Evolutionary conservation across 2,888 invertebrate genomes (phyloP).

Genomic region (Drosophila cognata): DNA sequence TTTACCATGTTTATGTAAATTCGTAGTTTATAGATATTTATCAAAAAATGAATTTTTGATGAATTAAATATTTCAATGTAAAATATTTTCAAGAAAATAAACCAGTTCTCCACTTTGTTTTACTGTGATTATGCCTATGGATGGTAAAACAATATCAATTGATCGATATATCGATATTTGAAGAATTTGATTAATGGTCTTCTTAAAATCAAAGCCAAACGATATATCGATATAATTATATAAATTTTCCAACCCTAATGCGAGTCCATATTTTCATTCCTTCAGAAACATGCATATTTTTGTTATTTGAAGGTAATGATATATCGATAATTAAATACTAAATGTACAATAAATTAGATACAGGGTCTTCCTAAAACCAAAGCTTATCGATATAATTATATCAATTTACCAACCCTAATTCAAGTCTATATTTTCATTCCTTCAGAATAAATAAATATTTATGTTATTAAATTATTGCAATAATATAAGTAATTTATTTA

Average conservation of each 20-base stretch:
- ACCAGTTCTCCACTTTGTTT: background rate
- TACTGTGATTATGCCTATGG: background rate
- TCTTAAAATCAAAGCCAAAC: no score
- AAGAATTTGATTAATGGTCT: background rate
- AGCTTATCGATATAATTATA: background rate
- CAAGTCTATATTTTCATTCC: constrained; percentile 12
- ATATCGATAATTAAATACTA: background rate
- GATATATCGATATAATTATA: background rate
- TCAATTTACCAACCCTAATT: constrained; percentile 8
- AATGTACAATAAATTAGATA: background rate
- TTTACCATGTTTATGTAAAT: background rate
- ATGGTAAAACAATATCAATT: background rate
- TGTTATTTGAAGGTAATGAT: background rate
- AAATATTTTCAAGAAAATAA: background rate
- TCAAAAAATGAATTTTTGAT: background rate
- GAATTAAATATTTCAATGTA: background rate
- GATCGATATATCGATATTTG: background rate
- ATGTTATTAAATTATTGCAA: background rate
- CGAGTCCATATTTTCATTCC: background rate
- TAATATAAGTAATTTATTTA: background rate
- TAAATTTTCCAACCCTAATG: background rate
- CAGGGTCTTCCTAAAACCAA: background rate
- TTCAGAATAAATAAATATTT: constrained; percentile 3
- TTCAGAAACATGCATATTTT: background rate
- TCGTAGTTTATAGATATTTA: background rate